phyloP scores from a whole-genome alignment of 2,888 invertebrate species.

The Bombyx huttoni region DNA sequence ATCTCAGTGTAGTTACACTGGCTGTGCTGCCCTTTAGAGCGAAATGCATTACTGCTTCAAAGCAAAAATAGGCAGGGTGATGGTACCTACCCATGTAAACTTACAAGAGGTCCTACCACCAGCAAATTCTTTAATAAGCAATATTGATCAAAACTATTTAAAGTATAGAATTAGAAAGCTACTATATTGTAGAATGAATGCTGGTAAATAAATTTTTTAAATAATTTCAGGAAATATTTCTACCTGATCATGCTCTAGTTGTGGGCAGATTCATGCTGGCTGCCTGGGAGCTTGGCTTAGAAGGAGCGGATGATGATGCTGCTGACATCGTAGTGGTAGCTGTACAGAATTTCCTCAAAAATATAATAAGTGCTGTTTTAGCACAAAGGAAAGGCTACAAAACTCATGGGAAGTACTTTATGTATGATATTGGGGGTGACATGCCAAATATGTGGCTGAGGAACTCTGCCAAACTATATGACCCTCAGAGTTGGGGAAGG shows the following conservation, averaged over 20 bases:
- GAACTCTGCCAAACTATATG: constrained; percentile 78
- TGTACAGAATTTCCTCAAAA: constrained; percentile 84
- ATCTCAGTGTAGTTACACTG: too few relatives aligned
- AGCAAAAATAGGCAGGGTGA: too few relatives aligned
- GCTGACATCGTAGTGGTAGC: constrained; percentile 87
- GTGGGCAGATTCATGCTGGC: constrained; percentile 86
- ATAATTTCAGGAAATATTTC: constrained; percentile 76
- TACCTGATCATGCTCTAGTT: constrained; percentile 88
- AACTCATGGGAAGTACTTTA: constrained; percentile 79
- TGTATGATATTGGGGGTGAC: constrained; percentile 84
- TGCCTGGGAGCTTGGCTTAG: constrained; percentile 91
- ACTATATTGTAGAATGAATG: background rate
- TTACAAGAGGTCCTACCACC: too few relatives aligned
- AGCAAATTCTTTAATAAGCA: background rate
- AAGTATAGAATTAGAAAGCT: background rate
- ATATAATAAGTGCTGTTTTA: constrained; percentile 83
- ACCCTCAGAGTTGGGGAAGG: constrained; percentile 73
- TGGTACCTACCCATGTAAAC: too few relatives aligned
- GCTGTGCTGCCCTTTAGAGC: too few relatives aligned
- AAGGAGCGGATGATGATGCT: constrained; percentile 87
- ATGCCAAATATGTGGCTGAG: constrained; percentile 86
- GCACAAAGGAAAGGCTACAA: constrained; percentile 88
- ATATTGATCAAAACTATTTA: background rate
- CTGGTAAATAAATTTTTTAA: background rate
- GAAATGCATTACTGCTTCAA: too few relatives aligned